These are phyloP conservation scores for Stenchaetothrips biformis DNA, from an alignment of 2,888 invertebrate genomes.

Conservation along the genomic window DNA sequence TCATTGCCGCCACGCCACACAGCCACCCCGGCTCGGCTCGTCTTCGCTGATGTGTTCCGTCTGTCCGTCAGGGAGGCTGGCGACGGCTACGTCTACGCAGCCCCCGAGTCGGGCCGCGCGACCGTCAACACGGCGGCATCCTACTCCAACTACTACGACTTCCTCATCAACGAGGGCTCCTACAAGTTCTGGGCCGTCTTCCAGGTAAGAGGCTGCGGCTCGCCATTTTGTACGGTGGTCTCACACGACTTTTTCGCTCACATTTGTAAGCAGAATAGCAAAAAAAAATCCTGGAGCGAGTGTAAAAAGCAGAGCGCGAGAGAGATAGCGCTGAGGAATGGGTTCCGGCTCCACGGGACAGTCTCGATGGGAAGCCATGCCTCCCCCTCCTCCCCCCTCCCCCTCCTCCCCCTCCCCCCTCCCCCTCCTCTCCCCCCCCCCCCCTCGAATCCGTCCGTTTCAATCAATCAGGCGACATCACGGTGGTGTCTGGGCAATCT, in stretches of 20 bases:
- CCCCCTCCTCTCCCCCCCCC: neutral
- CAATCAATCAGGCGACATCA: neutral
- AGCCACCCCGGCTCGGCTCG: neutral
- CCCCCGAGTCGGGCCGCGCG: neutral
- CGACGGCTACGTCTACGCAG: neutral
- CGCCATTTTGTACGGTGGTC: too few relatives aligned
- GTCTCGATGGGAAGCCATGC: neutral
- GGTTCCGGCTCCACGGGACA: neutral
- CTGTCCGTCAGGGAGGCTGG: neutral
- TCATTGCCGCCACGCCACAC: neutral
- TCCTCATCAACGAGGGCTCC: conserved; percentile 80
- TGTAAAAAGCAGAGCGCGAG: too few relatives aligned
- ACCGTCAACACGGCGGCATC: neutral
- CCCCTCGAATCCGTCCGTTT: neutral
- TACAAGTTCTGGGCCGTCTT: conserved; percentile 87
- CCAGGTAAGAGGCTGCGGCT: conserved; percentile 67
- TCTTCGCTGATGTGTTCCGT: too few relatives aligned
- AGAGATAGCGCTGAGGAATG: neutral
- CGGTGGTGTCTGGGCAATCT: neutral
- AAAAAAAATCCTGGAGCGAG: too few relatives aligned
- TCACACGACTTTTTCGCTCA: too few relatives aligned
- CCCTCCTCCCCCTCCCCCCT: too few relatives aligned
- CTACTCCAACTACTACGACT: conserved; percentile 59
- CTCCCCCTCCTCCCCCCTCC: too few relatives aligned
- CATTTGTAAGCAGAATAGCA: too few relatives aligned